Conservation (phyloP, 2,113 vertebrate species). For the Dipodomys spectabilis region DNA sequence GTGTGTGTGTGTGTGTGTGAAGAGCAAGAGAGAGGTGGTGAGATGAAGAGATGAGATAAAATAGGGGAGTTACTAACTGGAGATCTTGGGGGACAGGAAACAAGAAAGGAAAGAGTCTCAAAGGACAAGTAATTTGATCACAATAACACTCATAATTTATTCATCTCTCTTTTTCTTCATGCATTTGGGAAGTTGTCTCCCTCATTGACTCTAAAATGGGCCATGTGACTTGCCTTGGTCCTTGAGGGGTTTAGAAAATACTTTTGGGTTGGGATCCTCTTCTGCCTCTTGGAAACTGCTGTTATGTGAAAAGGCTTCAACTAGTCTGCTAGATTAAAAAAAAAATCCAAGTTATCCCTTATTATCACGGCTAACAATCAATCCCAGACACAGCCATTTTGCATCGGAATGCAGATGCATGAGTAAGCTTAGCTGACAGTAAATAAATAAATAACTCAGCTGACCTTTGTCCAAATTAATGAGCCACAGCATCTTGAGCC, state of each 20-base stretch:
- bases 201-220: not conserved
- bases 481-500: not conserved
- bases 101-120: constrained; percentile 16
- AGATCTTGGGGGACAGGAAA: not conserved
- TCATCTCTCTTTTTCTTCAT: not conserved
- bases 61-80: not conserved
- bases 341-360: not conserved
- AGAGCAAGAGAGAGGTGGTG: not conserved
- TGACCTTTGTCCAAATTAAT: not conserved
- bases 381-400: not conserved
- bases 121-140: constrained; percentile 6
- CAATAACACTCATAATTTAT: not conserved
- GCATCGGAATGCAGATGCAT: not conserved
- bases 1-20: not conserved
- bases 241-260: not conserved
- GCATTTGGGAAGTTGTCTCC: not conserved
- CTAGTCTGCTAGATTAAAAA: not conserved
- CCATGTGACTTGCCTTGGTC: not conserved
- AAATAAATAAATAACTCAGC: not conserved
- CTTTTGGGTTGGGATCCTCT: not conserved
- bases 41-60: not conserved
- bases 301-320: not conserved
- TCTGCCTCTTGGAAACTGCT: constrained; percentile 41
- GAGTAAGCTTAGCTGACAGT: not conserved
- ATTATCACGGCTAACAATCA: not conserved